Evolutionary conservation across 2,113 vertebrate genomes (phyloP), one percentile per base, ranked within the genome.

Genomic region (Coracopsis vasa): DNA sequence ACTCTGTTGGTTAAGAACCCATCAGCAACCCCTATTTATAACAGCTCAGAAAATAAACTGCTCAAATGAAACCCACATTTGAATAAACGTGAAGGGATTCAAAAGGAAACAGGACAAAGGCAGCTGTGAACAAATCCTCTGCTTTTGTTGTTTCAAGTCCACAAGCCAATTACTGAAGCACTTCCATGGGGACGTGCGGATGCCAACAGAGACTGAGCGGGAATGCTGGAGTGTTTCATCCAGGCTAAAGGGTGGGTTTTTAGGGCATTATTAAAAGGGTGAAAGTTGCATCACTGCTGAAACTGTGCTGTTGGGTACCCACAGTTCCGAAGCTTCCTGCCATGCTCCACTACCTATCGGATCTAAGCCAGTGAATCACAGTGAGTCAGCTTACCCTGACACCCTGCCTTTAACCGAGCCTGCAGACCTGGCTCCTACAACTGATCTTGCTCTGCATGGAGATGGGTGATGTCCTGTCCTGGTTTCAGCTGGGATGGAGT

Each of bases 121-220:
- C 33, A 86, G 18, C 31, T 51, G 56, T 3, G 2, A 84, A 47
- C 44, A 47, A 88, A 88, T 19, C 45, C 21, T 50, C 45, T 13
- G n/a, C 41, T 82, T 91, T 54, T 95, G 66, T 20, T 79, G 42
- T 65, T 47, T 77, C 31, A 92, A 61, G 41, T 42, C 35, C 61
- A 37, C 37, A 48, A 31, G 31, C 16, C 86, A 85, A 16, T 75
- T 75, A n/a, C 14, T 11, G 33, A 74, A 75, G 69, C n/a, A 14
- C 51, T 61, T 80, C 24, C 61, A 27, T 0, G 2, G 82, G 66
- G 28, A 83, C 29, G 50, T 3, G 21, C 5, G 15, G 77, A 58
- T 14, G 58, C 28, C 83, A 70, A 2, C 44, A 6, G 35, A 23
- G 53, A 45, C 7, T 23, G 72, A 80, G 53, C 0, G 2, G 0